Evolutionary conservation across 2,888 invertebrate species (phyloP), one percentile per base, ranked within the genome.

Genomic region (Diaphora mendica): DNA sequence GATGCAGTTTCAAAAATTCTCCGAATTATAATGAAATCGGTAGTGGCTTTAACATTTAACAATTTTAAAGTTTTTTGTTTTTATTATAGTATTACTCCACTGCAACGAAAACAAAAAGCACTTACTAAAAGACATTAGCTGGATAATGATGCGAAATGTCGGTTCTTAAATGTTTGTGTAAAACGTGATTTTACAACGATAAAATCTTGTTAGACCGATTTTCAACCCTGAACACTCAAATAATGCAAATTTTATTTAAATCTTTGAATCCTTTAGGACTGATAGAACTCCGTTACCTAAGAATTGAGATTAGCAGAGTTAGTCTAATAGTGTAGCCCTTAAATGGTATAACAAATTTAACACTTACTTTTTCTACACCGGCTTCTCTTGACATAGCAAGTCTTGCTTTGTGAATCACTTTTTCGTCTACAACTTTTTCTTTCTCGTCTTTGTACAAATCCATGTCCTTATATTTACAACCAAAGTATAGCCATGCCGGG

Each of bases 391-490:
- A 99, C 26, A 98, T 94, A 0, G 99, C 99, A 68, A 98, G 92
- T 90, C 97, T 97, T 0, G 97, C 97, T 88, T 97, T 97, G 77
- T 97, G 96, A 69, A 99, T 91, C 68, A 98, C 97, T 30, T 97
- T 97, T 33, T 96, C 96, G 68, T 96, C 91, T 70, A 97, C 77
- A 95, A 98, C 97, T 79, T 96, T 92, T 77, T 96, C 95, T 87
- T 98, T 98, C 88, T 99, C 99, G 39, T 97, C 97, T 72, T 97
- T 96, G 90, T 99, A 99, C 71, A 99, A 93, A 89, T 99, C 98
- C 92, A 98, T 96, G 77, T 96, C 97, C 75, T 95, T 96, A 79
- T 97, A 97, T 78, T 98, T 97, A 86, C 99, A 99, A 0, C 99
- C 99, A 86, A 98, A 99, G 93, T 98, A 98, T 68, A 99, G 91